Conservation (phyloP, 2,797 vertebrate species). For the Hydrophis major region DNA sequence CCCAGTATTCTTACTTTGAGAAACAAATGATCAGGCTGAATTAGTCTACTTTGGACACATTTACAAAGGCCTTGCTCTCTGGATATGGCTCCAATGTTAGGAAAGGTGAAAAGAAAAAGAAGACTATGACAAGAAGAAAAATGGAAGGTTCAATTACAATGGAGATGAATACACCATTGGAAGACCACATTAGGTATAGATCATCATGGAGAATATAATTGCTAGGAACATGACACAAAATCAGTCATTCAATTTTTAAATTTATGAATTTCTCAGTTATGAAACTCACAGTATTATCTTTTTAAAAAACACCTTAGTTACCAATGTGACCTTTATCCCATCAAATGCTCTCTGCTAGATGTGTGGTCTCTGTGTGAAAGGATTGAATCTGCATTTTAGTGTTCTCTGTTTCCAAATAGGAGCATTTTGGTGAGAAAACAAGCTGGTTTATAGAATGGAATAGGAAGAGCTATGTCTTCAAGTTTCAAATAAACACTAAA, state of each 20-base stretch:
- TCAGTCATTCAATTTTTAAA: neutral
- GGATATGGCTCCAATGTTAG: neutral
- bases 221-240: neutral
- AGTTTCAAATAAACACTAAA: conserved; percentile 2
- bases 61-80: neutral
- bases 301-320: neutral
- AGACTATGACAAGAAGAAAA: neutral
- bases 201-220: neutral
- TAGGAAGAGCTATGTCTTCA: neutral
- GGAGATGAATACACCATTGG: neutral
- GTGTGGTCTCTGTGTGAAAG: neutral
- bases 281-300: neutral
- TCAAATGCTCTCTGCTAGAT: neutral
- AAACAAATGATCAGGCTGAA: neutral
- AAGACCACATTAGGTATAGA: neutral
- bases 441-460: neutral
- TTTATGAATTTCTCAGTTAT: neutral
- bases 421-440: neutral
- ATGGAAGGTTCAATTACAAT: neutral
- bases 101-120: neutral
- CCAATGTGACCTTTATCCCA: neutral
- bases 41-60: neutral
- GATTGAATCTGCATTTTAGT: neutral
- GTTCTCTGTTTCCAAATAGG: neutral
- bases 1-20: neutral